These are phyloP conservation scores for Epiblema foenella DNA, from an alignment of 2,888 invertebrate species.

Conservation along the genomic window DNA sequence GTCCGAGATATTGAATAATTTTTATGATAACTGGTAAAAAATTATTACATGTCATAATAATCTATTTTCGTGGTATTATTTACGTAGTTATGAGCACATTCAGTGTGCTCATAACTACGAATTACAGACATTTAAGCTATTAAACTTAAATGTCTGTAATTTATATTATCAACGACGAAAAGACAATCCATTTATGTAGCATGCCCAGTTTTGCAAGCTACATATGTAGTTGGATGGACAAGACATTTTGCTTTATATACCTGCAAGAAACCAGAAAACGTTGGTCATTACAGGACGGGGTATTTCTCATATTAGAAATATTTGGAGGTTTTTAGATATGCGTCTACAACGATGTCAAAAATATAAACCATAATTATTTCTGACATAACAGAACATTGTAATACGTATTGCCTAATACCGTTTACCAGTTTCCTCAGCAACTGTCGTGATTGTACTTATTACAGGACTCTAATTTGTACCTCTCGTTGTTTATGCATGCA, in stretches of 20 bases:
- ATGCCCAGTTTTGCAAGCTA: no score
- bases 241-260: no score
- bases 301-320: no score
- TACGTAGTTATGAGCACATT: neutral
- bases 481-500: conserved; percentile 17
- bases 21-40: no score
- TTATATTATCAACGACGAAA: neutral
- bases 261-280: no score
- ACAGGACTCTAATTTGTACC: conserved; percentile 25
- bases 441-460: conserved; percentile 1
- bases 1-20: neutral
- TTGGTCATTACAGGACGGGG: neutral
- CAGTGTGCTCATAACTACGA: no score
- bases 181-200: neutral
- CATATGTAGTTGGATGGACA: no score
- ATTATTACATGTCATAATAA: neutral
- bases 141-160: neutral
- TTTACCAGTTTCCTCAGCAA: neutral
- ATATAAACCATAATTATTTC: neutral
- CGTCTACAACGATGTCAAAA: neutral
- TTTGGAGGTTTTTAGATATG: neutral
- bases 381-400: neutral
- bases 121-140: no score
- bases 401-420: neutral
- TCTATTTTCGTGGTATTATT: neutral